A percentile compares a stretch with the other conserved stretches of the same genome.
These are phyloP conservation scores for Acronicta psi DNA, from an alignment of 2,888 invertebrate species.

Conservation along the genomic window DNA sequence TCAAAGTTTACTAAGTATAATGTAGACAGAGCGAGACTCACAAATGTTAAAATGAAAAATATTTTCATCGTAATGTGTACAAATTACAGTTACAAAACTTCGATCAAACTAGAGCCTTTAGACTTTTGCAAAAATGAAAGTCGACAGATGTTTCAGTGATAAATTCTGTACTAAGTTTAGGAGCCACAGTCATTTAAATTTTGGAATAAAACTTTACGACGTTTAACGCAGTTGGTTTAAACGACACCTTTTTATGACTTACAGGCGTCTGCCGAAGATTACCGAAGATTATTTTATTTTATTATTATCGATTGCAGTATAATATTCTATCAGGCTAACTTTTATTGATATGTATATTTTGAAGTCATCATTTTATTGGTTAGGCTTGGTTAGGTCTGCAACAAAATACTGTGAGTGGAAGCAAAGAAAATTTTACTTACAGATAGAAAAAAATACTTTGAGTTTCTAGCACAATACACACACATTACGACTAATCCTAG, in stretches of 20 bases:
- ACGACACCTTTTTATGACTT: conserved; percentile 33
- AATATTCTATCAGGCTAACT: background rate
- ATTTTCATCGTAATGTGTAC: background rate
- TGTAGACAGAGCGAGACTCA: background rate
- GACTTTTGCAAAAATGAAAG: conserved; percentile 19
- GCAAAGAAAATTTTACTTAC: too few species aligned
- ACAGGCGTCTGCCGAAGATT: conserved; percentile 19
- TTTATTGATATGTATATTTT: background rate
- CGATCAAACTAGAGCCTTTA: conserved; percentile 3
- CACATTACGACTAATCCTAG: too few species aligned
- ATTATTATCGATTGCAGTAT: background rate
- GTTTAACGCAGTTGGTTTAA: conserved; percentile 42
- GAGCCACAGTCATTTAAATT: conserved; percentile 38
- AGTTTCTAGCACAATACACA: too few species aligned
- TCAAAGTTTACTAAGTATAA: background rate
- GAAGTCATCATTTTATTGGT: too few species aligned
- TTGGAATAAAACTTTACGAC: conserved; percentile 45
- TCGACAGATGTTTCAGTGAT: conserved; percentile 40
- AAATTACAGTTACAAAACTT: conserved; percentile 3
- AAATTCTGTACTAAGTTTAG: conserved; percentile 35
- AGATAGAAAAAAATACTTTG: too few species aligned
- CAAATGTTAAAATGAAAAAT: background rate
- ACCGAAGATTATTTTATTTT: conserved; percentile 6
- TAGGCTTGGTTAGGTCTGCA: too few species aligned
- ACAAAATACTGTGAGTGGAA: too few species aligned